phyloP scores from a whole-genome alignment of 2,797 vertebrate genomes.

The Bovichtus variegatus region DNA sequence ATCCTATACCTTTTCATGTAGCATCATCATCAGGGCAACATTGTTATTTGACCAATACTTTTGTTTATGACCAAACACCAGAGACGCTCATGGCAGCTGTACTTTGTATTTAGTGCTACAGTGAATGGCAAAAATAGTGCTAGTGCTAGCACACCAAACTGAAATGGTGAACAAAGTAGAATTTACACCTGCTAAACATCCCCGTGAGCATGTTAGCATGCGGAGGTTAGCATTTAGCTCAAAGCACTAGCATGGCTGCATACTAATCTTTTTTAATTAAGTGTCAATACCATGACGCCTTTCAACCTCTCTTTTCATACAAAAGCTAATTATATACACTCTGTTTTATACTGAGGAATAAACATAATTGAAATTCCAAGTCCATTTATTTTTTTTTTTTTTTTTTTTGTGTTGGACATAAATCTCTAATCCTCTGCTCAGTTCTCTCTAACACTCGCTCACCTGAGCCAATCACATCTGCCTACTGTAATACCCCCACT shows the following conservation, averaged over 20 bases:
- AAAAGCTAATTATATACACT: not conserved
- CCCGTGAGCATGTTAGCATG: no score
- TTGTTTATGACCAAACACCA: not conserved
- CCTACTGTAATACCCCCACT: conserved; percentile 31
- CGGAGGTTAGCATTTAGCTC: no score
- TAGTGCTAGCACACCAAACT: no score
- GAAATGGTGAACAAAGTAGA: no score
- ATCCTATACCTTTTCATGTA: not conserved
- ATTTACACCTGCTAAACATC: no score
- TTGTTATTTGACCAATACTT: not conserved
- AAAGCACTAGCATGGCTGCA: not conserved
- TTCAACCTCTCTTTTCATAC: not conserved
- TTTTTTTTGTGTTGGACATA: not conserved
- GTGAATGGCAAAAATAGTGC: no score
- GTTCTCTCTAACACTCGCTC: not conserved
- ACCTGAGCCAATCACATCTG: conserved; percentile 33
- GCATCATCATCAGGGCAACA: fast-evolving
- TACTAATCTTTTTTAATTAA: not conserved
- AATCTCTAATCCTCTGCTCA: conserved; percentile 27
- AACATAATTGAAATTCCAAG: conserved; percentile 12
- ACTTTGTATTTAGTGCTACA: no score
- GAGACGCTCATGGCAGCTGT: not conserved
- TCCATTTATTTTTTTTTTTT: conserved; percentile 9
- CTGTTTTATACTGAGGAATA: not conserved
- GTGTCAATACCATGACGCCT: not conserved